Conservation (phyloP, 2,797 vertebrate genomes). For the Propithecus perrieri region DNA sequence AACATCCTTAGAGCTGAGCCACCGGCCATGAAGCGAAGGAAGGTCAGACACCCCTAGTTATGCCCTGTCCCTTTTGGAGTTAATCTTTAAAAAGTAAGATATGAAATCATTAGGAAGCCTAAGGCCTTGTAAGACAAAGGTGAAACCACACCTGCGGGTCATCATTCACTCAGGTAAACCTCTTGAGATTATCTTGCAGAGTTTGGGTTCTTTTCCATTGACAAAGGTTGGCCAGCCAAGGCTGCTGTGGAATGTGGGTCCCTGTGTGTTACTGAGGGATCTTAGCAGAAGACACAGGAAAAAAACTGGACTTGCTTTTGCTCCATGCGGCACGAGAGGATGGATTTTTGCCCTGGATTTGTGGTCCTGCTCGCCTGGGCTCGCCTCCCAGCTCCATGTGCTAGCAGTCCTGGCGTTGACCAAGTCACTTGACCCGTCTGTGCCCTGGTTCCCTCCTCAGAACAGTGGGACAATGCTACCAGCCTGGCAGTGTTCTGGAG, state of each 20-base stretch:
- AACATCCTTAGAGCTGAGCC: too few species aligned
- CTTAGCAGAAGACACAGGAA: not conserved
- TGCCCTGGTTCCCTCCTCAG: not conserved
- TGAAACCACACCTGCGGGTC: too few species aligned
- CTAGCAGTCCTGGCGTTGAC: not conserved
- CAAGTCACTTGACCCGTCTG: not conserved
- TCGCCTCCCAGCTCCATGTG: not conserved
- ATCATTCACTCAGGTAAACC: not conserved
- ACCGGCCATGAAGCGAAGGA: too few species aligned
- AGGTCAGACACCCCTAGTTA: too few species aligned
- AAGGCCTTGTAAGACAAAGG: not conserved
- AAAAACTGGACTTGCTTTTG: not conserved
- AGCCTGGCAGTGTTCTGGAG: not conserved
- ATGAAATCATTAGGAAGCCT: not conserved
- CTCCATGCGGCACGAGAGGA: accelerated
- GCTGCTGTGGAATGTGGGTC: not conserved
- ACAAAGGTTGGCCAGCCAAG: not conserved
- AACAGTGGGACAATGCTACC: accelerated
- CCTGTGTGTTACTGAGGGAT: not conserved
- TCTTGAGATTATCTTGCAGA: not conserved
- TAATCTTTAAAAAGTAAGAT: not conserved
- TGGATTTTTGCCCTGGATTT: not conserved
- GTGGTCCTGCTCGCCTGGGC: not conserved
- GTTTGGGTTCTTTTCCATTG: not conserved
- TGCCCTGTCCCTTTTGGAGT: too few species aligned